phyloP scores from a whole-genome alignment of 2,113 vertebrate genomes.

The Mus spicilegus region DNA sequence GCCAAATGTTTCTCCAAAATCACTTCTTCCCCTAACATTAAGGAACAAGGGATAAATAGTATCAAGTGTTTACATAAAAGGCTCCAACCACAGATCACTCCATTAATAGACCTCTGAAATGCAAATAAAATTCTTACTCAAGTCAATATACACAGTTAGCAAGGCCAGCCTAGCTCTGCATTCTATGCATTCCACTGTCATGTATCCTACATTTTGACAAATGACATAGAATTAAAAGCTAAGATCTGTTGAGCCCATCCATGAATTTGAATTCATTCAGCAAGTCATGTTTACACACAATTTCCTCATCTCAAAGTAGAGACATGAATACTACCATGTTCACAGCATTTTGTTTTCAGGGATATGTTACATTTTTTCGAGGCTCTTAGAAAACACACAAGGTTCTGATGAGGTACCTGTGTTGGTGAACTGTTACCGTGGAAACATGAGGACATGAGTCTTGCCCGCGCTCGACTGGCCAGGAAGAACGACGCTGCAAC shows the following conservation, averaged over 20 bases:
- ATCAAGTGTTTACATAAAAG: not conserved
- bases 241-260: no score
- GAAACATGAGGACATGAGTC: not conserved
- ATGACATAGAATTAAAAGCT: not conserved
- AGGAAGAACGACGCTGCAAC: no score
- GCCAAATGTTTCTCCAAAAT: not conserved
- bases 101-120: not conserved
- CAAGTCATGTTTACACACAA: not conserved
- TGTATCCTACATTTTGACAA: not conserved
- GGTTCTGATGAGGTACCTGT: not conserved
- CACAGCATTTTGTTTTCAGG: not conserved
- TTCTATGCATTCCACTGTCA: accelerated
- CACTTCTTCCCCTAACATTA: not conserved
- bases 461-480: no score
- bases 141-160: not conserved
- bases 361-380: not conserved
- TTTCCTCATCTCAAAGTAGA: not conserved
- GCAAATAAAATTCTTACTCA: not conserved
- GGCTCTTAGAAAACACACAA: not conserved
- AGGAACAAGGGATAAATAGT: not conserved
- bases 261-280: not conserved
- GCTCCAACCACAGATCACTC: not conserved
- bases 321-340: not conserved
- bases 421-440: not conserved
- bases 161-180: not conserved